These are phyloP conservation scores for Drosophila virilis DNA, from an alignment of 1,140 invertebrate genomes.

Conservation along the genomic window DNA sequence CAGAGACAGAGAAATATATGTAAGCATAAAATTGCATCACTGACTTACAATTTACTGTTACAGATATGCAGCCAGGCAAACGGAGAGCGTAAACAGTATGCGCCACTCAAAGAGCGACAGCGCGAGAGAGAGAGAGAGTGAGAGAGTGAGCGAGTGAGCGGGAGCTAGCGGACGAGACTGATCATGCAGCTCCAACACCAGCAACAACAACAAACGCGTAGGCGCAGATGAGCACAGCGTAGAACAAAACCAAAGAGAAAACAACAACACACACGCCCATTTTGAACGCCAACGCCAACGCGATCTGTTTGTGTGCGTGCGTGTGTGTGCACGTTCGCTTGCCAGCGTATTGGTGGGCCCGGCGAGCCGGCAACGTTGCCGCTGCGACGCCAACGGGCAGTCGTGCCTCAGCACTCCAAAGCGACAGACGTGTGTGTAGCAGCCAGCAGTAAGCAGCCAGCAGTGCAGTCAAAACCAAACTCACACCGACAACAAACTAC, in stretches of 20 bases:
- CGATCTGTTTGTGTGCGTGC: slow-evolving; percentile 23
- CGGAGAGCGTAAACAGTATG: background rate
- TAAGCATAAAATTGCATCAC: slow-evolving; percentile 31
- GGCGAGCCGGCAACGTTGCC: slow-evolving; percentile 44
- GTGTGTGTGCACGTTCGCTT: background rate
- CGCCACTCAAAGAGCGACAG: slow-evolving; percentile 2
- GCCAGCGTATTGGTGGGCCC: slow-evolving; percentile 32
- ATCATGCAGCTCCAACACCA: slow-evolving; percentile 18
- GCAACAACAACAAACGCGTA: slow-evolving; percentile 13
- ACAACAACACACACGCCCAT: slow-evolving; percentile 6
- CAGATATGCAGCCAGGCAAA: slow-evolving; percentile 1
- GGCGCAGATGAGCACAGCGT: slow-evolving; percentile 8
- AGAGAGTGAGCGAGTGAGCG: too few relatives aligned
- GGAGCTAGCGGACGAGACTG: background rate
- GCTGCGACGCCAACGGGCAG: slow-evolving; percentile 60
- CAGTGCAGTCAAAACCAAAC: slow-evolving; percentile 11
- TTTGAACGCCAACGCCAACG: slow-evolving; percentile 38
- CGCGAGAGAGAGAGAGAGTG: background rate
- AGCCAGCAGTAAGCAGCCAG: slow-evolving; percentile 29
- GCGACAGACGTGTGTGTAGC: slow-evolving; percentile 56
- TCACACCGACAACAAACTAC: slow-evolving; percentile 1
- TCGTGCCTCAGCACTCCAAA: slow-evolving; percentile 72
- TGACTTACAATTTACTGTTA: slow-evolving; percentile 24
- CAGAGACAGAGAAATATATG: background rate
- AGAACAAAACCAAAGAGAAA: slow-evolving; percentile 26